Evolutionary conservation across 2,113 vertebrate genomes (phyloP), one percentile per base, ranked within the genome.

Genomic region (Aptenodytes forsteri): DNA sequence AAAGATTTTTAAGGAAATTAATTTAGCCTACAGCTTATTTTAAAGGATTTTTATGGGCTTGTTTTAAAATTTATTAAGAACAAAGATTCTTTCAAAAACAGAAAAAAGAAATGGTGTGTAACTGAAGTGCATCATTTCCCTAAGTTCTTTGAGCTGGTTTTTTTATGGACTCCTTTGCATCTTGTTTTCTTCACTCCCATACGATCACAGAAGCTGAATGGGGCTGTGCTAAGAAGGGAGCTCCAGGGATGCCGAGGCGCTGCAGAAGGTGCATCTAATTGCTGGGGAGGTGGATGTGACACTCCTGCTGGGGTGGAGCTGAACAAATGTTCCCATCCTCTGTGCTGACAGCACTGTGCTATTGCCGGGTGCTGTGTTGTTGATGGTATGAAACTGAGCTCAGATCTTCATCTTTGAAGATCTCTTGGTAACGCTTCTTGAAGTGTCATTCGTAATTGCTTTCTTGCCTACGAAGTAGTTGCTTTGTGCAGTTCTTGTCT

Each of bases 181-280:
- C 26, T 22, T 20, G 0, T 29, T 50, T 26, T 38, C 59, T 44
- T 46, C 21, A 2, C 25, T 67, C 23, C 32, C 6, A 7, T 16
- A 9, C 2, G 32, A 44, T 26, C 29, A 4, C 20, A 9, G 65
- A 13, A 50, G 32, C 44, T 46, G 49, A 56, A 12, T 0, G 0
- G 66, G 36, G 76, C 80, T 67, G 62, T 62, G 40, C 18, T 27
- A 14, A 12, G 0, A 2, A 54, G 11, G 59, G 52, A 64, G 21
- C 7, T 55, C 11, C 81, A 75, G 61, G 50, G 59, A 46, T 58
- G 42, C 32, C 0, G 9, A 14, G 56, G 38, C 0, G 16, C 30
- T 54, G 42, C 65, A 58, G 81, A 62, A 89, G 54, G 26, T 65
- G 32, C n/a, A 16, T 8, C 29, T 47, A 11, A 64, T 16, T 19